A percentile compares a stretch with the other conserved stretches of the same genome.
phyloP scores from a whole-genome alignment of 1,140 invertebrate genomes.

The Tribolium castaneum region DNA sequence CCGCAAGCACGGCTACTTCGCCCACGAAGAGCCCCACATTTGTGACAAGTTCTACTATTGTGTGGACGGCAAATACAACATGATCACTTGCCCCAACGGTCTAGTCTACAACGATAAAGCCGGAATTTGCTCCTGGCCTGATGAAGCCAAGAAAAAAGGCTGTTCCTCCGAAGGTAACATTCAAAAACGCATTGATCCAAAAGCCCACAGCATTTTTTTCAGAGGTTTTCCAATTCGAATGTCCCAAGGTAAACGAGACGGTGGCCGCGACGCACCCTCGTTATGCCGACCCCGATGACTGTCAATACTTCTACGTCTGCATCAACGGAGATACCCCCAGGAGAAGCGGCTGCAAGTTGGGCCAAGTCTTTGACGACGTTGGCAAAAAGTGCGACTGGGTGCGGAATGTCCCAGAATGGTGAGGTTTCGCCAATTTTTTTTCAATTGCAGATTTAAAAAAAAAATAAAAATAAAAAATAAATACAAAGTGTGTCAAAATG shows the following conservation, averaged over 20 bases:
- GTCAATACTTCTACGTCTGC: conserved; percentile 93
- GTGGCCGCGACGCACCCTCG: conserved; percentile 83
- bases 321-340: conserved; percentile 86
- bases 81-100: conserved; percentile 88
- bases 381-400: conserved; percentile 88
- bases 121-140: conserved; percentile 92
- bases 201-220: conserved; percentile 46
- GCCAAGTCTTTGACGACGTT: conserved; percentile 91
- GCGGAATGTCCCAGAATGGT: conserved; percentile 92
- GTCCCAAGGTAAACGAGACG: conserved; percentile 80
- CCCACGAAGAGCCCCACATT: conserved; percentile 80
- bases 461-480: too few species aligned
- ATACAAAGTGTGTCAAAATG: too few species aligned
- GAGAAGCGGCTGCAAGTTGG: conserved; percentile 86
- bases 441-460: too few species aligned
- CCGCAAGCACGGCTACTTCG: conserved; percentile 88
- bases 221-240: conserved; percentile 88
- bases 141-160: conserved; percentile 87
- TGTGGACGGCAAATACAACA: conserved; percentile 88
- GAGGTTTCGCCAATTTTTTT: conserved; percentile 50
- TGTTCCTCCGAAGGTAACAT: conserved; percentile 80
- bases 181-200: background rate
- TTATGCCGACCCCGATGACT: conserved; percentile 89
- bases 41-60: conserved; percentile 94
- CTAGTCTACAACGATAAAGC: conserved; percentile 89